Base-by-base conservation (phyloP, 2,113 vertebrate species). In the Hippolais icterina region DNA sequence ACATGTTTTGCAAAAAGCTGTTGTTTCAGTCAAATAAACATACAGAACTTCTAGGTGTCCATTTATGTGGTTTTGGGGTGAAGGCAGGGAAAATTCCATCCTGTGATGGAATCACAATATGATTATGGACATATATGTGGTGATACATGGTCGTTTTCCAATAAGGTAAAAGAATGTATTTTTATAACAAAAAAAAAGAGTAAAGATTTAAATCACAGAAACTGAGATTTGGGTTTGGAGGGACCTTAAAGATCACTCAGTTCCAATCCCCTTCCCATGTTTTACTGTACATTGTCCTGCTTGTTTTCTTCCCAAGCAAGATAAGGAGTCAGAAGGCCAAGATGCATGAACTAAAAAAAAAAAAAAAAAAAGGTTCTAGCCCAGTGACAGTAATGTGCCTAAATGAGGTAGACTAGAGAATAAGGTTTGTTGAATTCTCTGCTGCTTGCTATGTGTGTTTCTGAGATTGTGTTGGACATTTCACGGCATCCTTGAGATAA, bases 391-490 rank as follows among this genome's bases (percentile, higher is more conserved):
- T 39, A 24, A 83, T 27, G 14, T 72, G 68, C 33, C 35, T 77
- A 35, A 82, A 85, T 44, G 54, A 89, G 75, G 18, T 1, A 21
- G 37, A 10, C 10, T 28, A 11, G 31, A 61, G 49, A 61, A 29
- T 31, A 33, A 52, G 64, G 61, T 68, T 52, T 71, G 28, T 11
- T 83, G 75, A 46, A 56, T 69, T 25, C 39, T 56, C 28, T 95
- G 85, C 37, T 83, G 9, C 42, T 74, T 39, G 10, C 15, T 11
- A 1, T 33, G 17, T 24, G 44, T 15, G 4, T 64, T 65, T 69
- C 79, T 88, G 39, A 65, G 88, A 53, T 33, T 66, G 61, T 74
- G 37, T 57, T 77, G 90, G 90, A 80, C 50, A 10, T 91, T 42
- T 57, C 50, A 25, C 50, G 90, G 63, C 56, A 61, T 39, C 49